A percentile compares a stretch with the other conserved stretches of the same genome.
Evolutionary conservation across 2,113 vertebrate species (phyloP).

Genomic region (Thalassarche chlororhynchos): DNA sequence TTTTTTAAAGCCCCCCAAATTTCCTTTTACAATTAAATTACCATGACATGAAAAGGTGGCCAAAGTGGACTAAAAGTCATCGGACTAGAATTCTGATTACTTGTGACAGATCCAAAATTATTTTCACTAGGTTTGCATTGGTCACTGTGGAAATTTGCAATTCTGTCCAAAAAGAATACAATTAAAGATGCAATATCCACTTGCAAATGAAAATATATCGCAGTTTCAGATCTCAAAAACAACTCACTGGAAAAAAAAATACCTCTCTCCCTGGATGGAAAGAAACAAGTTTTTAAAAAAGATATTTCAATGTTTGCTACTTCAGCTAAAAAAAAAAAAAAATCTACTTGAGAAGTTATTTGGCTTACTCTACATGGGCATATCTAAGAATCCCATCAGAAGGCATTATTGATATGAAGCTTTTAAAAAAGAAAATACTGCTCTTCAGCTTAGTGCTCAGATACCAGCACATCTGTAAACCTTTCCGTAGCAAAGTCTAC

Average conservation of each 20-base stretch:
- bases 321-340: neutral
- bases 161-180: slow-evolving; percentile 61
- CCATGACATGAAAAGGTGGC: neutral
- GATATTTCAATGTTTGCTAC: neutral
- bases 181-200: slow-evolving; percentile 52
- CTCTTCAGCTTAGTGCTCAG: neutral
- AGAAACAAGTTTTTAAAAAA: neutral
- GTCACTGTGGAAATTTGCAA: slow-evolving; percentile 60
- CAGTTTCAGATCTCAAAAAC: slow-evolving; percentile 45
- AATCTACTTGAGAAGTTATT: neutral
- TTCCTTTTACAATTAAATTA: slow-evolving; percentile 43
- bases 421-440: neutral
- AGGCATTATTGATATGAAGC: neutral
- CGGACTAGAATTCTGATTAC: slow-evolving; percentile 30
- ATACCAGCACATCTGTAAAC: neutral
- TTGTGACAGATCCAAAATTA: slow-evolving; percentile 55
- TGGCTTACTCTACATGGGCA: neutral
- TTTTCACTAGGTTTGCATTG: slow-evolving; percentile 40
- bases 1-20: neutral
- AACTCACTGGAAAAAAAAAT: neutral
- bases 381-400: neutral
- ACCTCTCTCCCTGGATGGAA: neutral
- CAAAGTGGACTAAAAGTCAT: slow-evolving; percentile 24
- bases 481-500: neutral
- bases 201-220: slow-evolving; percentile 55